These are phyloP conservation scores for Morone chrysops DNA, from an alignment of 2,113 vertebrate genomes.

Conservation along the genomic window DNA sequence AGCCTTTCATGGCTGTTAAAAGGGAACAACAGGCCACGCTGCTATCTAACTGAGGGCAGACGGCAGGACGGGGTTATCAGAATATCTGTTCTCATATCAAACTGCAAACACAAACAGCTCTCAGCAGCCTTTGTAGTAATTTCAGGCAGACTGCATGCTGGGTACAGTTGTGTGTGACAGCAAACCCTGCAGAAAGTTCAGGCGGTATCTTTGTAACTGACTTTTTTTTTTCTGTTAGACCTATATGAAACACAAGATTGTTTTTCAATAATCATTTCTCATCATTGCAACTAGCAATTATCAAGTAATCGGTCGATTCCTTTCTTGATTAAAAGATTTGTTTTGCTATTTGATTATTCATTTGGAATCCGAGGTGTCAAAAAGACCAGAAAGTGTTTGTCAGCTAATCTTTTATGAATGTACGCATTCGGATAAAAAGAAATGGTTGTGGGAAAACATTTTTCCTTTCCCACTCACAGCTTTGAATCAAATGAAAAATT, in stretches of 20 bases:
- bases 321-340: not conserved
- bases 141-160: conserved; percentile 13
- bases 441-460: not conserved
- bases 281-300: not conserved
- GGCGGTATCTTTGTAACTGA: not conserved
- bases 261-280: not conserved
- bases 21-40: conserved; percentile 26
- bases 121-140: conserved; percentile 33
- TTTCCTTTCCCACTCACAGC: not conserved
- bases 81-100: conserved; percentile 51
- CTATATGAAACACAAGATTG: not conserved
- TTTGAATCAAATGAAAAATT: conserved; percentile 21
- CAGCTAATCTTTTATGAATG: not conserved
- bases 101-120: conserved; percentile 59
- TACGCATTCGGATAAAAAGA: not conserved
- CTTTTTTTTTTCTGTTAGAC: not conserved
- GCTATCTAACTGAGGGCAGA: conserved; percentile 39
- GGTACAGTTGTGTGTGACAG: not conserved
- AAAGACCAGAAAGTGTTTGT: not conserved
- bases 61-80: conserved; percentile 50
- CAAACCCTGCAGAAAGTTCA: not conserved
- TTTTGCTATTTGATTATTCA: not conserved
- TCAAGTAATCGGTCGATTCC: not conserved
- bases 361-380: not conserved
- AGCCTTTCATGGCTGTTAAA: conserved; percentile 47